Conservation (phyloP, 2,888 invertebrate genomes). For the Apamea epomidion region DNA sequence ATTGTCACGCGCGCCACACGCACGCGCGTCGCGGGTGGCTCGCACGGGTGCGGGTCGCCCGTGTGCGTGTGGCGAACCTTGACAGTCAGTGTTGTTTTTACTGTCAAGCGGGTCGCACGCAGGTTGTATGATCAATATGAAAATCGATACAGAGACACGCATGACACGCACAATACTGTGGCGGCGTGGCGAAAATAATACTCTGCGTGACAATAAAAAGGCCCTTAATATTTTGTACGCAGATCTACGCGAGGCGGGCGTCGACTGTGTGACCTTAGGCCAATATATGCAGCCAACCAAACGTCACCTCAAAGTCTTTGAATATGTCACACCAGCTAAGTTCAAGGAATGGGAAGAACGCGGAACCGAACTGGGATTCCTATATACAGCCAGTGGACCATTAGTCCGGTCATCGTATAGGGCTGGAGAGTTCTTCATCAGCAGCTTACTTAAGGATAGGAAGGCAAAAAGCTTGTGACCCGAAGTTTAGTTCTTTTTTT, state of each 20-base stretch:
- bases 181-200: too few relatives aligned
- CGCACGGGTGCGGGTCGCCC: too few relatives aligned
- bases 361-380: constrained; percentile 96
- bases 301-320: constrained; percentile 97
- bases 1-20: too few relatives aligned
- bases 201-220: too few relatives aligned
- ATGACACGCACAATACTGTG: too few relatives aligned
- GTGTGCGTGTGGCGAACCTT: too few relatives aligned
- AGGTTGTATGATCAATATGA: too few relatives aligned
- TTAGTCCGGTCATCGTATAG: constrained; percentile 99
- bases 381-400: constrained; percentile 99
- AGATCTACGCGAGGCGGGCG: constrained; percentile 95
- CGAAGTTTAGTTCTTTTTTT: constrained; percentile 21
- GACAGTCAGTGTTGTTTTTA: too few relatives aligned
- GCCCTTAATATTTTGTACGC: not conserved
- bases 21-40: too few relatives aligned
- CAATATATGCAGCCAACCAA: constrained; percentile 99
- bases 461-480: constrained; percentile 83
- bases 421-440: constrained; percentile 98
- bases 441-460: constrained; percentile 93
- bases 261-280: constrained; percentile 99
- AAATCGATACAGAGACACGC: too few relatives aligned
- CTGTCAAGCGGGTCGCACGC: too few relatives aligned
- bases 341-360: constrained; percentile 96
- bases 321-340: constrained; percentile 99